Conservation (phyloP, 2,888 invertebrate species). For the Leptodirus hochenwartii region DNA sequence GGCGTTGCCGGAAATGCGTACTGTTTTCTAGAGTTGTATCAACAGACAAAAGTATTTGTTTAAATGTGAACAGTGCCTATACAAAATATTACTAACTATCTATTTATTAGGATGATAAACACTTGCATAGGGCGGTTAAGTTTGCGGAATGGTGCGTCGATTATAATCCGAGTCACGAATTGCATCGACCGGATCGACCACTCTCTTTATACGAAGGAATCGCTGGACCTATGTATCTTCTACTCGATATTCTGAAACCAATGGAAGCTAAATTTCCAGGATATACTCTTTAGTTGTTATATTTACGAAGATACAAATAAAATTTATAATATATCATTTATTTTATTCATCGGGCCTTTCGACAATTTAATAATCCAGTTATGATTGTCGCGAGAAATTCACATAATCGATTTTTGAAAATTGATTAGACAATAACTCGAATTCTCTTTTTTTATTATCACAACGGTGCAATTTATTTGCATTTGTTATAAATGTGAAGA, state of each 20-base stretch:
- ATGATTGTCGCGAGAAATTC: too few relatives aligned
- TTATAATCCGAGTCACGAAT: slow-evolving; percentile 47
- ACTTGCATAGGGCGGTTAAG: slow-evolving; percentile 57
- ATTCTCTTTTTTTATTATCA: too few relatives aligned
- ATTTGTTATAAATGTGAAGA: too few relatives aligned
- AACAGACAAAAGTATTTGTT: slow-evolving; percentile 59
- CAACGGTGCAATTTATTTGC: too few relatives aligned
- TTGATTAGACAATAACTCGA: too few relatives aligned
- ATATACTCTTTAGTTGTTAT: slow-evolving; percentile 29
- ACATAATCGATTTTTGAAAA: too few relatives aligned
- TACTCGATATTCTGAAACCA: slow-evolving; percentile 48
- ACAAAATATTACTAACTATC: too few relatives aligned
- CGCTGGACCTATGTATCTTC: slow-evolving; percentile 58
- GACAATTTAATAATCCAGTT: too few relatives aligned
- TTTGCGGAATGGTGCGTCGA: slow-evolving; percentile 74
- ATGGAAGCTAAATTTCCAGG: slow-evolving; percentile 57
- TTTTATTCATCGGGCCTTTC: too few relatives aligned
- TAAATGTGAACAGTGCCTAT: too few relatives aligned
- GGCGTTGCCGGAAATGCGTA: slow-evolving; percentile 81
- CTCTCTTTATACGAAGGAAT: slow-evolving; percentile 72
- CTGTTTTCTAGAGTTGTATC: slow-evolving; percentile 58
- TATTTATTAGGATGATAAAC: slow-evolving; percentile 36
- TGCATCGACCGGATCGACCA: slow-evolving; percentile 58
- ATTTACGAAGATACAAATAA: too few relatives aligned
- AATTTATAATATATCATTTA: too few relatives aligned